phyloP scores from a whole-genome alignment of 2,797 vertebrate genomes.

The Mus caroli region DNA sequence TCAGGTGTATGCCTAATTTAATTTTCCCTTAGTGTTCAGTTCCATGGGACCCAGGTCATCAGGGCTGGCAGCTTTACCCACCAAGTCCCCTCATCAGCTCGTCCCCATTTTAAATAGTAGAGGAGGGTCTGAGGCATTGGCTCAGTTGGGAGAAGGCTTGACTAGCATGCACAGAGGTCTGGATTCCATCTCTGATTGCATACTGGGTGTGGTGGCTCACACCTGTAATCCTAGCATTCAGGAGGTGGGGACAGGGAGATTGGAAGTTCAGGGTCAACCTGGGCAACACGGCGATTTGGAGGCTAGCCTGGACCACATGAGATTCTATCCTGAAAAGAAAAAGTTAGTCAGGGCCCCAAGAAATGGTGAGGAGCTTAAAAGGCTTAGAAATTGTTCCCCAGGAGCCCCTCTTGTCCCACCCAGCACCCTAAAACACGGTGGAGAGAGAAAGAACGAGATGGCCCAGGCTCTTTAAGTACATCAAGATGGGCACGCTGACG shows the following conservation, averaged over 20 bases:
- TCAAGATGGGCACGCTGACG: conserved; percentile 51
- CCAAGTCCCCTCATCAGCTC: not conserved
- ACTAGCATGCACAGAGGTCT: too few species aligned
- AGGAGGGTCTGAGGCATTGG: not conserved
- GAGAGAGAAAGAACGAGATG: not conserved
- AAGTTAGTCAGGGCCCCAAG: not conserved
- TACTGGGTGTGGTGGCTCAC: not conserved
- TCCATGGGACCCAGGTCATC: not conserved
- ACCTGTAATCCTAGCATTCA: not conserved
- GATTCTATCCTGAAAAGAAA: not conserved
- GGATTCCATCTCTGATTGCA: fast-evolving
- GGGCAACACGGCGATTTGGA: not conserved
- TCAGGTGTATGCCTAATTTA: not conserved
- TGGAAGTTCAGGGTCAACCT: not conserved
- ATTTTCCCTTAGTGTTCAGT: not conserved
- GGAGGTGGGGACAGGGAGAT: not conserved
- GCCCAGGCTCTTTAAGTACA: conserved; percentile 33
- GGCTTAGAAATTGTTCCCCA: not conserved
- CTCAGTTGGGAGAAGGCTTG: not conserved
- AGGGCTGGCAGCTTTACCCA: not conserved
- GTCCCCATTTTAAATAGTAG: not conserved
- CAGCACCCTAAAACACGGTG: not conserved
- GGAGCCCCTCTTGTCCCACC: not conserved
- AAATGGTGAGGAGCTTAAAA: not conserved
- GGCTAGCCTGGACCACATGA: not conserved